Evolutionary conservation across 2,888 invertebrate species (phyloP).

Genomic region (Muscina levida): DNA sequence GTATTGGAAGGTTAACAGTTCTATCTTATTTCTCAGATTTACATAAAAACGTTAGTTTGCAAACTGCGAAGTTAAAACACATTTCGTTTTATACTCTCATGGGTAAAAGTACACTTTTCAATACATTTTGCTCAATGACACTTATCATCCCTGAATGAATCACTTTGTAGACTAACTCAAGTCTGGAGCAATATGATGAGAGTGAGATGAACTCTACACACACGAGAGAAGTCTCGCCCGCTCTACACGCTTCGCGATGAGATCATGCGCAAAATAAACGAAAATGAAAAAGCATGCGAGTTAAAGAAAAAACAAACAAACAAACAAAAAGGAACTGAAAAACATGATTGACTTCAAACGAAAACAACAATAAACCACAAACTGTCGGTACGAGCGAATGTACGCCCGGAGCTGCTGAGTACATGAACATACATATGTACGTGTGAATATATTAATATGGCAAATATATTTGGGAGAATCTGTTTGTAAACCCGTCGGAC

Average conservation of each 20-base stretch:
- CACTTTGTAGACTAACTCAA: constrained; percentile 5
- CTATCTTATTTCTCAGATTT: too few species aligned
- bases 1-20: too few species aligned
- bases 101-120: too few species aligned
- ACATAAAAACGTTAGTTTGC: too few species aligned
- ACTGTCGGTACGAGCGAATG: constrained; percentile 7
- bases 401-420: constrained; percentile 14
- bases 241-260: constrained; percentile 46
- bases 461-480: constrained; percentile 45
- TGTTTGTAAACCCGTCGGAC: constrained; percentile 54
- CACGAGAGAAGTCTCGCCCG: background rate
- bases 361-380: constrained; percentile 12
- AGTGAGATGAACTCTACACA: background rate
- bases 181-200: background rate
- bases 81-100: too few species aligned
- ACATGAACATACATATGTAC: constrained; percentile 28
- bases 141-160: background rate
- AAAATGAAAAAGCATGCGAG: constrained; percentile 18
- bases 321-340: constrained; percentile 8
- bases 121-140: too few species aligned
- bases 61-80: too few species aligned
- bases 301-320: constrained; percentile 32
- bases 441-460: background rate
- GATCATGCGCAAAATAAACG: constrained; percentile 61
- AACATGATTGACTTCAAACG: background rate